Evolutionary conservation across 2,888 invertebrate genomes (phyloP), one percentile per base, ranked within the genome.

Genomic region (Cerastis leucographa): DNA sequence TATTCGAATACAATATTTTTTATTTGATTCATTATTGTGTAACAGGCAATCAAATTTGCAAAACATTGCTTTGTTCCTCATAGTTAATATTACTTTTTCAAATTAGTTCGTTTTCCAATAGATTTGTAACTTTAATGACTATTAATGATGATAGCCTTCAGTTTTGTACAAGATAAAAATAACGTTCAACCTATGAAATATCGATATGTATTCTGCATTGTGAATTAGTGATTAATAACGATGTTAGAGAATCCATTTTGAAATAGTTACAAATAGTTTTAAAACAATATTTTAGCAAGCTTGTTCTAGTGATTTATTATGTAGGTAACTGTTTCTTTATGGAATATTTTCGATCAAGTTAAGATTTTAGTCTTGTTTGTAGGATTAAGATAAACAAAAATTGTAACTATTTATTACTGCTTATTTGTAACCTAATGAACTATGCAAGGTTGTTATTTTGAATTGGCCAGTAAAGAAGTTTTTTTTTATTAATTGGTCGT

Each of bases 161-260:
- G 40, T 51, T n/a, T 68, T 59, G 46, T 73, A 25, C 56, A 71
- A 76, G 35, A 65, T 74, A 68, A 70, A 73, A 78, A 29, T 70
- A 62, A 72, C 3, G n/a, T 35, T 62, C 40, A 73, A 80, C 65
- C 70, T 78, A 61, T 49, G 82, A 86, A 88, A 81, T 72, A 74
- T 71, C 64, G 61, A 56, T 73, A 62, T 79, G 54, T 35, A 81
- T 76, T 85, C 74, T 68, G 65, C 72, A 72, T 70, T 65, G 65
- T 78, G 76, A 81, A 81, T 83, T 71, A 62, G 65, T 78, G 76
- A 81, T 82, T 82, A 83, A 88, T 86, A 88, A 80, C 80, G 67
- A 78, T 74, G 76, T 74, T 79, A 68, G 44, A 73, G 67, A 68
- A 82, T 71, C n/a, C 42, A 80, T 81, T 84, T 80, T 76, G 81